Evolutionary conservation across 2,113 vertebrate genomes (phyloP), one percentile per base, ranked within the genome.

Genomic region (Mastomys natalensis): DNA sequence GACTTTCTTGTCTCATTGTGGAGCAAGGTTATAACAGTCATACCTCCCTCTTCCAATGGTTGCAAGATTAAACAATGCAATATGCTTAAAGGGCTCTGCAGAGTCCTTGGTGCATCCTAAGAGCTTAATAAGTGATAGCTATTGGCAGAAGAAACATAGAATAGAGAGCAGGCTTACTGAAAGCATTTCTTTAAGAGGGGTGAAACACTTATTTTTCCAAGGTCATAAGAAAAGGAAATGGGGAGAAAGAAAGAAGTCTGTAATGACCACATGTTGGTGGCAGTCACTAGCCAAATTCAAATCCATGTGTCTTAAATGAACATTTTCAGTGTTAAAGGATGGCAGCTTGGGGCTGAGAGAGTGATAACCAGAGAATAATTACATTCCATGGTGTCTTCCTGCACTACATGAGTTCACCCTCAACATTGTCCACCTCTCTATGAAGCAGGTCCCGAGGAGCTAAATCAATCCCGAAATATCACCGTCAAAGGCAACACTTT

Each of bases 241-340:
- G 64, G 48, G 29, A 48, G 70, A 91, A 96, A 91, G 68, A 68
- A 89, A 43, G 53, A 94, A 93, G 26, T 48, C 66, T 90, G 80
- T 53, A 64, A 17, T 91, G 85, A 92, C 62, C 48, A 91, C 89
- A 88, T 43, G 51, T 53, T 91, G 73, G 51, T 73, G 13, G 77
- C 55, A 37, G 55, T 87, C 70, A 94, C 78, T 94, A 81, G 68
- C 89, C 68, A 87, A 76, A 58, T 95, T 55, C 22, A 86, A 96
- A 66, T 91, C n/a, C 73, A 4, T 11, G 66, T 89, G 51, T 90
- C 70, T 84, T 40, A 93, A 97, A 87, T 0, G 11, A 81, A 90
- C n/a, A 80, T 89, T 87, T 97, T 96, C 43, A 73, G 64, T 91
- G n/a, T 34, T 84, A 90, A 97, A 97, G 86, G 51, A 37, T 51